These are phyloP conservation scores for Oceanodroma leucorhoa DNA, from an alignment of 2,797 vertebrate genomes.

Conservation along the genomic window DNA sequence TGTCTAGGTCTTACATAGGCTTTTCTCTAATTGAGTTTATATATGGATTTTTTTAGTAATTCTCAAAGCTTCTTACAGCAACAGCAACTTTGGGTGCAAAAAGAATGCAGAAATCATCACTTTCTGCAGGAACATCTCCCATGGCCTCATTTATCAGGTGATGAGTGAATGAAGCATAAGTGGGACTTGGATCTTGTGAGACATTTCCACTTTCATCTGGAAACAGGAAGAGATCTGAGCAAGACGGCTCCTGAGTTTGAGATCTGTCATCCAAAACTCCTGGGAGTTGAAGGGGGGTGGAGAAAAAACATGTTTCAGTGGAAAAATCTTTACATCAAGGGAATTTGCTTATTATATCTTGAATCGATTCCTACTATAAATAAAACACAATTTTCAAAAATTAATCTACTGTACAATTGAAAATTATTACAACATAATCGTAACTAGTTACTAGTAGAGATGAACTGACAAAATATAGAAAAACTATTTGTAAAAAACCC, in stretches of 20 bases:
- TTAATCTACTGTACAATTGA: neutral
- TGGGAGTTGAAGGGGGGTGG: constrained; percentile 37
- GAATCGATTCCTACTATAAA: neutral
- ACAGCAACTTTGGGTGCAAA: constrained; percentile 87
- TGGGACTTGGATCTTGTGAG: constrained; percentile 86
- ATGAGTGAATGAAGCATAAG: constrained; percentile 82
- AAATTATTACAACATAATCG: neutral
- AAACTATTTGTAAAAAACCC: neutral
- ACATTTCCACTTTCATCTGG: constrained; percentile 93
- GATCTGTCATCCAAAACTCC: constrained; percentile 79
- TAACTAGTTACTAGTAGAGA: neutral
- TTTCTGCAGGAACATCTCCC: constrained; percentile 81
- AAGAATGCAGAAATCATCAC: constrained; percentile 95
- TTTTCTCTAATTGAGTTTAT: neutral
- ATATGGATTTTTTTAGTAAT: neutral
- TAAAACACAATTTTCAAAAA: neutral
- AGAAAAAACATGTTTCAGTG: neutral
- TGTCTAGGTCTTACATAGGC: neutral
- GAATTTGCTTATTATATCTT: neutral
- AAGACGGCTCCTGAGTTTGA: constrained; percentile 84
- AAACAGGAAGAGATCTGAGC: constrained; percentile 96
- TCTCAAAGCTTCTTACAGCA: constrained; percentile 75
- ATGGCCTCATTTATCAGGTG: constrained; percentile 84
- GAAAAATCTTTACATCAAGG: neutral
- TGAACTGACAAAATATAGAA: neutral